Evolutionary conservation across 2,797 vertebrate species (phyloP), one percentile per base, ranked within the genome.

Genomic region (Lagorchestes hirsutus): DNA sequence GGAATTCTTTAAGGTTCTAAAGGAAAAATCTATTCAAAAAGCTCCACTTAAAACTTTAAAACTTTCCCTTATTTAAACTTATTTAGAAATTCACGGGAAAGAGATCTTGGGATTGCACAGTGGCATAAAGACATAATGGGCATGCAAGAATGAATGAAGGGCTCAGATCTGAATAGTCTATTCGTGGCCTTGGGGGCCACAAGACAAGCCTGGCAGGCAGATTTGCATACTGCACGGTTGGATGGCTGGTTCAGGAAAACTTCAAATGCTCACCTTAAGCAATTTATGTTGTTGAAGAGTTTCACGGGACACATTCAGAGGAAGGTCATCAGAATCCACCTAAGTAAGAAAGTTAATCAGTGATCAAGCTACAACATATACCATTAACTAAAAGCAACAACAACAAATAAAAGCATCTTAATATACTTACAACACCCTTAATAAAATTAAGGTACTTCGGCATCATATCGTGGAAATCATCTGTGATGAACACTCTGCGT

Each of bases 381-480:
- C 18, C 8, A 92, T 13, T 40, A 90, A 82, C 28, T 82, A 31
- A 93, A 96, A 1, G 0, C 1, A 1, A 29, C 91, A 50, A 29
- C 4, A 3, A 29, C 27, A 3, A 92, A 92, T 94, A 0, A 13
- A n/a, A 6, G 16, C 0, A 27, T 1, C 11, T 34, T 91, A 34
- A 1, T 96, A 98, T 98, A 99, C 99, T 99, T 98, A 99, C 99
- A 98, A 99, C 99, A 97, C 99, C 99, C 98, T 99, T 99, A 97
- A 99, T 95, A 0, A 99, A 99, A 98, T 99, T 99, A 57, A 99
- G 99, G 57, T 99, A 99, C 97, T 99, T 99, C 92, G 99, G 99
- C 99, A 99, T 99, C 99, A 99, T 99, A 96, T 99, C 99, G 90
- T 99, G 99, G 99, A 99, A 99, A 97, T 99, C 99, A 3, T 99